Base-by-base conservation (phyloP, 2,888 invertebrate genomes). In the Eucera pruinosa region DNA sequence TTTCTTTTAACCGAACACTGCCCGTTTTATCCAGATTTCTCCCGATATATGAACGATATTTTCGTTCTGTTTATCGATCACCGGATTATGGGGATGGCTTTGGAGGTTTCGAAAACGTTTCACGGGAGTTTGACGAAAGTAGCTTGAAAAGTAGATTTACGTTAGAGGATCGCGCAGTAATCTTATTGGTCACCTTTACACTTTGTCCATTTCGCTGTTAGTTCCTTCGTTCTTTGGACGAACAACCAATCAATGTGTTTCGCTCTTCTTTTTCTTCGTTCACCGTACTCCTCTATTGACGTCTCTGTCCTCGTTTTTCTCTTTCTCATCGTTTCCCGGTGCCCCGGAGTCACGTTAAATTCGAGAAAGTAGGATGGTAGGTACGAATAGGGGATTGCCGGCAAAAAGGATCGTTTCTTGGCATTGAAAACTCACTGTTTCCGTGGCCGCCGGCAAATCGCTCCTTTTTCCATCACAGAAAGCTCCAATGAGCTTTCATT, bases 381-480 rank as follows among this genome's bases (percentile, higher is more conserved):
- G 64, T 62, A 57, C 68, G 76, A 66, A 64, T 36, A 48, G 70
- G 61, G 43, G 60, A 30, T 54, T 55, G 39, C 45, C 69, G 70
- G 74, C 74, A 74, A 82, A 83, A 81, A 73, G 64, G 70, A 48
- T 79, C 79, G 71, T 80, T 72, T 78, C 78, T 71, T 75, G 81
- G 71, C 79, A 78, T 83, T 81, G 83, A 80, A 81, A 78, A 75
- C 78, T 77, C 67, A 45, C 60, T 73, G 79, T 71, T 78, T 72
- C 76, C 74, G 62, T 78, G 54, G 64, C 82, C 73, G 55, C 48
- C 50, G 78, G 80, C 74, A 48, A 67, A 78, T 79, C 71, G 67
- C 47, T 60, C 43, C 76, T 79, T 60, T 64, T 39, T 62, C 41
- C 71, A 43, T 70, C 62, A 18, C 15, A 20, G 74, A 45, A 61